Percentiles rank a stretch among this genome's conserved stretches.
Evolutionary conservation across 1,140 invertebrate genomes (phyloP).

Genomic region (Trichoplusia ni): DNA sequence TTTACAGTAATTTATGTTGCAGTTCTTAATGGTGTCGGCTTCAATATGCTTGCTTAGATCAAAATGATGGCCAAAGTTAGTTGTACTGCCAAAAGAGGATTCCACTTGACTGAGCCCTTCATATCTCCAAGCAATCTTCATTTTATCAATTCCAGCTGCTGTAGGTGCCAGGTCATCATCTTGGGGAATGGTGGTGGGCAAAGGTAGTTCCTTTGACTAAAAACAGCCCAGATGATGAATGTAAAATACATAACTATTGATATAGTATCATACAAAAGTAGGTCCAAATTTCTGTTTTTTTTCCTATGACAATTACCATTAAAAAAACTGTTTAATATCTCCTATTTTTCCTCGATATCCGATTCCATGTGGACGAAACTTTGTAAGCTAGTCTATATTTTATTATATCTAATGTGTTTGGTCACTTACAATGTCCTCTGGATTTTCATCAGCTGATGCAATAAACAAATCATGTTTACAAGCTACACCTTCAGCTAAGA

Average conservation of each 20-base stretch:
- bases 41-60: conserved; percentile 90
- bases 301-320: too few relatives aligned
- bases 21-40: conserved; percentile 80
- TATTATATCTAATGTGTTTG: too few relatives aligned
- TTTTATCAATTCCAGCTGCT: conserved; percentile 75
- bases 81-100: conserved; percentile 76
- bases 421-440: conserved; percentile 84
- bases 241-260: too few relatives aligned
- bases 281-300: too few relatives aligned
- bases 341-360: too few relatives aligned
- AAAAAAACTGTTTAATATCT: too few relatives aligned
- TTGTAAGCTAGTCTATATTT: too few relatives aligned
- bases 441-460: conserved; percentile 87
- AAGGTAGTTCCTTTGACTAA: conserved; percentile 12
- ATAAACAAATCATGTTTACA: conserved; percentile 87
- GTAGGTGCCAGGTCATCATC: conserved; percentile 49
- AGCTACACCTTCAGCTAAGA: conserved; percentile 90
- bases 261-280: too few relatives aligned
- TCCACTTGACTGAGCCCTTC: conserved; percentile 87
- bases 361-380: too few relatives aligned
- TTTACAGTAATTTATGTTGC: conserved; percentile 77
- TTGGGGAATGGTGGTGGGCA: conserved; percentile 26
- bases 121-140: conserved; percentile 95
- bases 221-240: too few relatives aligned
- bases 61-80: conserved; percentile 88